Conservation (phyloP, 2,113 vertebrate species). For the Callipepla californica region DNA sequence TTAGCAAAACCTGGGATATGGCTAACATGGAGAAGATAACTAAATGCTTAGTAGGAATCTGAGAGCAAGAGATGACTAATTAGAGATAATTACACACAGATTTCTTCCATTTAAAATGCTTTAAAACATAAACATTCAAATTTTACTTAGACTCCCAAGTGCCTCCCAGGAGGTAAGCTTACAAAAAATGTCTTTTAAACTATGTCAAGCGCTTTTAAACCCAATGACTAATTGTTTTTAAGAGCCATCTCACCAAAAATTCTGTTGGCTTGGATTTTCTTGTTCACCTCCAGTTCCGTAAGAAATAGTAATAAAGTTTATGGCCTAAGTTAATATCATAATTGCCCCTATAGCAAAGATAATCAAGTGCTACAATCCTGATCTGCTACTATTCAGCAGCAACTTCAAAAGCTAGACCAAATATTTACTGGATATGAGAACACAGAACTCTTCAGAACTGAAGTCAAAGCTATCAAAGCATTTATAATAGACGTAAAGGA, state of each 20-base stretch:
- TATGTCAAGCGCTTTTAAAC: constrained; percentile 15
- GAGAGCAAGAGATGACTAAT: constrained; percentile 70
- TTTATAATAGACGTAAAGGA: neutral
- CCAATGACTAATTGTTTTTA: neutral
- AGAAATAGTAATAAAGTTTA: neutral
- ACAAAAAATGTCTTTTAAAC: constrained; percentile 37
- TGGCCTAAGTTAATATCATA: neutral
- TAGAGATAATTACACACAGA: constrained; percentile 68
- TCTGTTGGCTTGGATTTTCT: neutral
- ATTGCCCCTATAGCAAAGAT: neutral
- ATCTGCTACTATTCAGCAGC: neutral
- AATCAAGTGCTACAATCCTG: neutral
- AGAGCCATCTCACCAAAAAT: neutral
- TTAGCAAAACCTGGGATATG: constrained; percentile 9
- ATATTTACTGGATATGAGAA: neutral
- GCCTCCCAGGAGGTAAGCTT: constrained; percentile 50
- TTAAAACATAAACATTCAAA: constrained; percentile 73
- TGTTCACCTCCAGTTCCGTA: neutral
- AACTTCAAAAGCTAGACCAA: neutral
- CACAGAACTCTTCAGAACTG: neutral
- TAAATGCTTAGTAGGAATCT: constrained; percentile 49
- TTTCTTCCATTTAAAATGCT: constrained; percentile 72
- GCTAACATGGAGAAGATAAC: constrained; percentile 24
- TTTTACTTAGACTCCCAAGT: constrained; percentile 63
- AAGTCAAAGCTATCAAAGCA: neutral